A percentile compares a stretch with the other conserved stretches of the same genome.
phyloP scores from a whole-genome alignment of 2,113 vertebrate genomes.

The Lucifuga dentata region DNA sequence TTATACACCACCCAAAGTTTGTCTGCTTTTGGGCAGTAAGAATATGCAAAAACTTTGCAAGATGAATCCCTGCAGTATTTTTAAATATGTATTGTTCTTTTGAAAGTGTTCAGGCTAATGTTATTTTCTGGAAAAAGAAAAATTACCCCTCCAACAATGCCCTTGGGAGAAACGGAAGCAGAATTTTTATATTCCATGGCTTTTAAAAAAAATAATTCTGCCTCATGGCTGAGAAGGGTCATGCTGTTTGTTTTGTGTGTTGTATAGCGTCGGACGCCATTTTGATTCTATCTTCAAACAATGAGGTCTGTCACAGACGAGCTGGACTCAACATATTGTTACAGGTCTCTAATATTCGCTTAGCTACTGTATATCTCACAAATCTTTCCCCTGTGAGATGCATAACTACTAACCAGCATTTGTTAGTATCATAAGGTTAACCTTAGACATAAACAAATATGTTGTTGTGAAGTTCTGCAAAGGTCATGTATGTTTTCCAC shows the following conservation, averaged over 20 bases:
- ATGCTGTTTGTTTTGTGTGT: conserved; percentile 31
- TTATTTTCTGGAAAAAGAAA: conserved; percentile 54
- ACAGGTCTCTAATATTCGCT: background rate
- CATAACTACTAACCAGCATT: conserved; percentile 35
- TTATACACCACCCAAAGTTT: conserved; percentile 5
- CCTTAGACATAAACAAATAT: conserved; percentile 40
- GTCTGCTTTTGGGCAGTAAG: conserved; percentile 28
- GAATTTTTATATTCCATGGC: background rate
- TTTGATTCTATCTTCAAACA: conserved; percentile 21
- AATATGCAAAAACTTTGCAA: conserved; percentile 36
- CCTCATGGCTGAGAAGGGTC: conserved; percentile 50
- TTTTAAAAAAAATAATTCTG: conserved; percentile 30
- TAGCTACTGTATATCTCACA: background rate
- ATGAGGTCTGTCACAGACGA: conserved; percentile 5
- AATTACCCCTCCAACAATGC: conserved; percentile 28
- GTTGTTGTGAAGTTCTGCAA: conserved; percentile 39
- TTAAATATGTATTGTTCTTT: conserved; percentile 66
- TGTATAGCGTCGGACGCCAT: background rate
- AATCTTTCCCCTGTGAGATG: conserved; percentile 27
- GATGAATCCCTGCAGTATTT: conserved; percentile 48
- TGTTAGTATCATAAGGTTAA: conserved; percentile 55
- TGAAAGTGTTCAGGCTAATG: conserved; percentile 64
- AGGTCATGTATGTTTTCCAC: conserved; percentile 43
- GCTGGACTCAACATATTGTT: conserved; percentile 5
- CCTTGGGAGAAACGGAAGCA: conserved; percentile 4